phyloP scores from a whole-genome alignment of 2,888 invertebrate species.

The Lathronympha strigana region DNA sequence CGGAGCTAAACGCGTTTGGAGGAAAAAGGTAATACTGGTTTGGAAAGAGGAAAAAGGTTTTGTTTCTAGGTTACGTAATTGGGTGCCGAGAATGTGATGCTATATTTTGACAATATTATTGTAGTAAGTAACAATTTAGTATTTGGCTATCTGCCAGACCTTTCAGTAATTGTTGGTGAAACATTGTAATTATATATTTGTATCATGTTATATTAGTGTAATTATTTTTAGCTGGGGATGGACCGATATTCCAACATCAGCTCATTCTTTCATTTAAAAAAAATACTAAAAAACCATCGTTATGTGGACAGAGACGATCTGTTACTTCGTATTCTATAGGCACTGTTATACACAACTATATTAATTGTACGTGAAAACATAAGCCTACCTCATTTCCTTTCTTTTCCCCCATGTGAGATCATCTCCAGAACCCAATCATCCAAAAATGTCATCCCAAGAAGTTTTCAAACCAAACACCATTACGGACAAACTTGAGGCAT shows the following conservation, averaged over 20 bases:
- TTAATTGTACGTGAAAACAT: not conserved
- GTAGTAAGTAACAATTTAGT: not conserved
- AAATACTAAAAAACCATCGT: too few species aligned
- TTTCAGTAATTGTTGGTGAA: not conserved
- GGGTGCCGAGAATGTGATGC: not conserved
- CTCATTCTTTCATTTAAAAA: too few species aligned
- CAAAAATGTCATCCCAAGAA: conserved; percentile 45
- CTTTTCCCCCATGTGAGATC: conserved; percentile 12
- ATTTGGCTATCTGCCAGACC: not conserved
- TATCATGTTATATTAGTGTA: too few species aligned
- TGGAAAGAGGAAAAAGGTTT: not conserved
- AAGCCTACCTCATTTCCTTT: not conserved
- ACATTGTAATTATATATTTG: too few species aligned
- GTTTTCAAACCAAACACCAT: conserved; percentile 67
- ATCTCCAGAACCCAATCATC: conserved; percentile 16
- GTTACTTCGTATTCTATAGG: too few species aligned
- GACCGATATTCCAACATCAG: too few species aligned
- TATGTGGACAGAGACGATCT: too few species aligned
- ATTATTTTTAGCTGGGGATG: too few species aligned
- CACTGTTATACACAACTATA: not conserved
- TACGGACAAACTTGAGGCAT: conserved; percentile 60
- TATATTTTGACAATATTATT: not conserved
- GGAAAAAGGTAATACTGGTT: not conserved
- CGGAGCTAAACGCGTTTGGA: not conserved
- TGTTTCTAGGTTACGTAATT: not conserved